Base-by-base conservation (phyloP, 2,113 vertebrate genomes). In the Willisornis vidua region DNA sequence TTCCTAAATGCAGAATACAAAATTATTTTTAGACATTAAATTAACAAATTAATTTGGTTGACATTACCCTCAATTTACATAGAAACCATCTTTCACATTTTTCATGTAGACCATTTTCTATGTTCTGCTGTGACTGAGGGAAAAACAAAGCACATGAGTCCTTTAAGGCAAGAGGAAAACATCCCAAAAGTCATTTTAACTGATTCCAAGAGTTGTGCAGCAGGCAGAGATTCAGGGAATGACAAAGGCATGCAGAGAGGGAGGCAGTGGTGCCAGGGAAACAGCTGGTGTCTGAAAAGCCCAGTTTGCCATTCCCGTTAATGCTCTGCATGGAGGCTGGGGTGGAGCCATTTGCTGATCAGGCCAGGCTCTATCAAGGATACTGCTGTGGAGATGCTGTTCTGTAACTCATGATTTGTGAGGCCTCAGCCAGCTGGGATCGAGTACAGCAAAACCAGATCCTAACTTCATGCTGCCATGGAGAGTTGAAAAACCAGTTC, bases 1-100 rank as follows among this genome's bases (percentile, higher is more conserved):
- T 88, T 89, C 81, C 37, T 93, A 84, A 87, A 66, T 76, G 52
- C 3, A 10, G 62, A 89, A 72, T 72, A 75, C 2, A 1, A 84
- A 92, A 92, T 72, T 13, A 90, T 90, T 94, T 93, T 89, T 96
- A 79, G 88, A 76, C 2, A 5, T 87, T 65, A 91, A 93, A 88
- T 81, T 87, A 96, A 90, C 90, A 93, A 95, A 94, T 87, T 89
- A 86, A 78, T 94, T 90, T 93, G 83, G 70, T 82, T 93, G 96
- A 93, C 61, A 39, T 74, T 85, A 68, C 73, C 37, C 78, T 76
- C 45, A 68, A 78, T 95, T 96, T 95, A 81, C 90, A 93, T 26
- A 66, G 83, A 95, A 95, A 89, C 55, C 37, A 57, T 92, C 75
- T 88, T 90, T 94, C 80, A 59, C n/a, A 19, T 90, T 93, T 90